Conservation (phyloP, 1,140 invertebrate genomes). For the Drosophila malerkotliana region DNA sequence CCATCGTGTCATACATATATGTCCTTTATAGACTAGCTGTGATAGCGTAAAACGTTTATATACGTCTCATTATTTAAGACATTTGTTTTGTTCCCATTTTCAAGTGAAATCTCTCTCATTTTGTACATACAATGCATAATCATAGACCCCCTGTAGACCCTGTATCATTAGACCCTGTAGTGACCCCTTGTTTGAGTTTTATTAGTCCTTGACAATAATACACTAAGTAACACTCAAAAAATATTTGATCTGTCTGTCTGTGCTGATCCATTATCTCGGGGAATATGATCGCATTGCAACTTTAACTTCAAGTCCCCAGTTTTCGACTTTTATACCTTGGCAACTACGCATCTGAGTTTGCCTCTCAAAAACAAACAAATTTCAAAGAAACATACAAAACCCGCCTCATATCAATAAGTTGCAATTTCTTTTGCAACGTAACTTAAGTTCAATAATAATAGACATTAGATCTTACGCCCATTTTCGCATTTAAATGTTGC, state of each 20-base stretch:
- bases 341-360: too few species aligned
- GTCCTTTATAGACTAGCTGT: slow-evolving; percentile 10
- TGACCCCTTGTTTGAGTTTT: background rate
- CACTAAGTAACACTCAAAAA: too few species aligned
- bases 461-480: slow-evolving; percentile 29
- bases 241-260: too few species aligned
- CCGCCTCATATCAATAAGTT: background rate
- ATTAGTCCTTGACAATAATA: too few species aligned
- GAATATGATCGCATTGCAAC: too few species aligned
- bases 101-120: slow-evolving; percentile 6
- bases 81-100: slow-evolving; percentile 18
- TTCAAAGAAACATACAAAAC: background rate
- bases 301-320: background rate
- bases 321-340: background rate
- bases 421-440: background rate
- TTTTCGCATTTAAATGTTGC: slow-evolving; percentile 50
- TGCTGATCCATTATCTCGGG: too few species aligned
- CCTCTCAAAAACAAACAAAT: slow-evolving; percentile 1
- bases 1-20: slow-evolving; percentile 47
- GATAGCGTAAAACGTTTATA: slow-evolving; percentile 32
- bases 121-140: background rate
- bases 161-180: background rate
- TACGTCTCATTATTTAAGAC: slow-evolving; percentile 68
- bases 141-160: background rate
- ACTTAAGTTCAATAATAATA: background rate